A percentile compares a stretch with the other conserved stretches of the same genome.
phyloP scores from a whole-genome alignment of 2,113 vertebrate species.

The Podarcis muralis region DNA sequence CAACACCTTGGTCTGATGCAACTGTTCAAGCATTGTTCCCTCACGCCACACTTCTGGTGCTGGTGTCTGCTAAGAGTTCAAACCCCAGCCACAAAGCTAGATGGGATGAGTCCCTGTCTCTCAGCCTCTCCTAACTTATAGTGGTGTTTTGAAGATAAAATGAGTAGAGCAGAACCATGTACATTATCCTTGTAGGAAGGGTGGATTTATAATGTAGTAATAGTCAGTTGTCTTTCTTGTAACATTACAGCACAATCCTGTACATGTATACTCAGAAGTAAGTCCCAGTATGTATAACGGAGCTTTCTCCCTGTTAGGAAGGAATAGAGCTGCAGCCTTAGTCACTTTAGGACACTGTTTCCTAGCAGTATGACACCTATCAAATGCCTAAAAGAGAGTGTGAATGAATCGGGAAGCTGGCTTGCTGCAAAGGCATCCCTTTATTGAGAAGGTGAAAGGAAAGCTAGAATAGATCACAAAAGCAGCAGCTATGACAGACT shows the following conservation, averaged over 20 bases:
- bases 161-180: background rate
- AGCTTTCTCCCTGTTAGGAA: background rate
- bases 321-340: background rate
- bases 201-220: background rate
- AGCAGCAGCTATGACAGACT: background rate
- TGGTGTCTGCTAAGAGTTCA: no score
- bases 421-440: background rate
- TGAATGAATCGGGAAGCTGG: no score
- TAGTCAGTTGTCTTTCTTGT: no score
- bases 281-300: background rate
- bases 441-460: background rate
- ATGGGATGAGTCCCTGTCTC: background rate
- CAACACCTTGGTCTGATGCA: no score
- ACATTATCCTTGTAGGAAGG: background rate
- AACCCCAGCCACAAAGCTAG: background rate
- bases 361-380: background rate
- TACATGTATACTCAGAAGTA: background rate
- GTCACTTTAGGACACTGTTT: background rate
- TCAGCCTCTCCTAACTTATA: background rate
- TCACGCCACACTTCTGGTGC: no score
- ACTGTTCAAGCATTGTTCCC: no score
- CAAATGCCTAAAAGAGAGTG: background rate
- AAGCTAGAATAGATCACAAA: background rate
- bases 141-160: background rate
- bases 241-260: background rate